phyloP scores from a whole-genome alignment of 2,797 vertebrate species.

The Labeo calbasu region DNA sequence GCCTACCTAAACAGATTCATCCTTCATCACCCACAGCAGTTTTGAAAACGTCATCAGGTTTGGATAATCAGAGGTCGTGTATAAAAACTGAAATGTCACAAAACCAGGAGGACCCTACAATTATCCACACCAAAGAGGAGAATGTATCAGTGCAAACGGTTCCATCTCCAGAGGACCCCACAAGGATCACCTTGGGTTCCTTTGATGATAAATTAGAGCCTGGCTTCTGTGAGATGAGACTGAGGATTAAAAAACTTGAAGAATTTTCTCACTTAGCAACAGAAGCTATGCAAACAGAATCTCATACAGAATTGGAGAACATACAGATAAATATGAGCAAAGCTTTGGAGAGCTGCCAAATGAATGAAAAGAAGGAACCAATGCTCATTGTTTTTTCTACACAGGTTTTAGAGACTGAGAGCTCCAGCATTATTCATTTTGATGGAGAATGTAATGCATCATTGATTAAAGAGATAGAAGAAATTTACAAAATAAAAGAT shows the following conservation, averaged over 20 bases:
- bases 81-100: background rate
- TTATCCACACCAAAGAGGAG: background rate
- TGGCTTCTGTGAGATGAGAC: background rate
- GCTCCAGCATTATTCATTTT: background rate
- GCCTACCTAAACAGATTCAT: background rate
- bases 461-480: background rate
- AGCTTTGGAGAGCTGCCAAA: background rate
- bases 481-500: constrained; percentile 4
- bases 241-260: background rate
- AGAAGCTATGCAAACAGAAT: background rate
- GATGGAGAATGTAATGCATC: background rate
- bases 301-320: background rate
- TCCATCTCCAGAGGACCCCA: constrained; percentile 12
- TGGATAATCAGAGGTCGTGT: background rate
- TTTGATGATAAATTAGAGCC: constrained; percentile 3
- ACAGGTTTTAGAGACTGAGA: background rate
- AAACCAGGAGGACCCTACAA: constrained; percentile 15
- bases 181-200: background rate
- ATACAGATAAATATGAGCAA: background rate
- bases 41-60: background rate
- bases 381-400: background rate
- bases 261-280: background rate
- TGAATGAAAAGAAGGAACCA: constrained; percentile 10
- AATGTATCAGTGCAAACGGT: background rate
- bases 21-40: background rate